Conservation (phyloP, 2,888 invertebrate genomes). For the Tridacna crocea region DNA sequence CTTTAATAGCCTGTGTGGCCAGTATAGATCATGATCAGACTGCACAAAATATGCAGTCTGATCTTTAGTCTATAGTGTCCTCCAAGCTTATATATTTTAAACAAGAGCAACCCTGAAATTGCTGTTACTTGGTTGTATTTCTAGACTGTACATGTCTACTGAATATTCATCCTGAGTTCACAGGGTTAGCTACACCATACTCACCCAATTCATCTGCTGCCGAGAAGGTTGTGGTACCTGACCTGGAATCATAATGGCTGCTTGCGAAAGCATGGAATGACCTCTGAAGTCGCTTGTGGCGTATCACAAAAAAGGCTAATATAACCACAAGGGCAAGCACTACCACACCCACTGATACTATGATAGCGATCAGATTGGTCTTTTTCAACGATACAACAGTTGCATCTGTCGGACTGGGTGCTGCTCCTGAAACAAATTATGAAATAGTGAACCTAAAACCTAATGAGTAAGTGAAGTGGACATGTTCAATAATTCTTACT, state of each 20-base stretch:
- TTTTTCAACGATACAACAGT: conserved; percentile 34
- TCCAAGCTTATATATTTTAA: no score
- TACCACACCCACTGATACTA: conserved; percentile 86
- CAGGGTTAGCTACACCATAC: not conserved
- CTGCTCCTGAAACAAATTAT: conserved; percentile 1
- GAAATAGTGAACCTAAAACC: not conserved
- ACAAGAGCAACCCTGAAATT: no score
- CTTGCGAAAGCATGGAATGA: conserved; percentile 93
- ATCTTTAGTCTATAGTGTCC: no score
- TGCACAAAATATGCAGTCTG: no score
- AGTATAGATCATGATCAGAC: no score
- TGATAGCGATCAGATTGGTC: conserved; percentile 84
- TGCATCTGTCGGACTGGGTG: not conserved
- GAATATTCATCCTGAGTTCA: not conserved
- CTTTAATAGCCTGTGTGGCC: no score
- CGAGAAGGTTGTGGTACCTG: conserved; percentile 93
- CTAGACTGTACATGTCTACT: no score
- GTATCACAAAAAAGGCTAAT: conserved; percentile 88
- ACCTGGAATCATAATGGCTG: conserved; percentile 93
- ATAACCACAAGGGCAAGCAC: conserved; percentile 87
- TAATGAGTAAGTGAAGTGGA: not conserved
- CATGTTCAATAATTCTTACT: no score
- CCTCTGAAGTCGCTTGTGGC: conserved; percentile 90
- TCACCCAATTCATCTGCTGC: conserved; percentile 87
- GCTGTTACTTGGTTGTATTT: no score